Base-by-base conservation (phyloP, 23 tunicate species). In the Ciona savignyi region DNA sequence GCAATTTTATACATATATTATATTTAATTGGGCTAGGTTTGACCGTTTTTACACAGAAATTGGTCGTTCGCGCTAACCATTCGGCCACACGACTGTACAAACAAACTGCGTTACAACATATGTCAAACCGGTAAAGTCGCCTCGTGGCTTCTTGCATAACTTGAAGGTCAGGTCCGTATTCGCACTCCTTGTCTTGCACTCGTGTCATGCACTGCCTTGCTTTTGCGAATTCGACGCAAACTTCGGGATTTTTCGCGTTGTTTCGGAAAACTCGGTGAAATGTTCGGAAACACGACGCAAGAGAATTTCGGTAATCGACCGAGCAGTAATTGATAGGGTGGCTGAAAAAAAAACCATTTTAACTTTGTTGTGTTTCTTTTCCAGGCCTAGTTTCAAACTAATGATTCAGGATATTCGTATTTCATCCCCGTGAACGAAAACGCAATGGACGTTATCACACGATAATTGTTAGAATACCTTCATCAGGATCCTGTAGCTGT, bases 211-310 rank as follows among this genome's bases (percentile, higher is more conserved):
- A 63, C 26, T 63, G 4, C 4, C 67, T 11, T 63, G 67, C 67
- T 11, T 22, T 11, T 23, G 24, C 6, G 24, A 63, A 63, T 25
- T 63, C 67, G 4, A 4, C 67, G 28, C 67, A 63, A 4, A 63
- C 28, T 25, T 25, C 24, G 6, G 67, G 67, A 22, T 63, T 63
- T 22, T 25, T 25, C 6, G 67, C 24, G 28, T 63, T 22, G 26
- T 63, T 23, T 23, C 67, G 67, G 28, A 63, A 63, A n/a, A 63
- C 6, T 63, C 22, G 26, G 67, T 63, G 67, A 63, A 63, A 63
- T 22, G 26, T 63, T 9, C 67, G 67, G 22, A 63, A n/a, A 63
- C 67, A 63, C 22, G 26, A 4, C 4, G 23, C 23, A 9, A 25
- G 6, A n/a, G 28, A n/a, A 9, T 4, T 4, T 4, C 24, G 15